phyloP scores from a whole-genome alignment of 2,888 invertebrate species.

The Neocrepidodera transversa region DNA sequence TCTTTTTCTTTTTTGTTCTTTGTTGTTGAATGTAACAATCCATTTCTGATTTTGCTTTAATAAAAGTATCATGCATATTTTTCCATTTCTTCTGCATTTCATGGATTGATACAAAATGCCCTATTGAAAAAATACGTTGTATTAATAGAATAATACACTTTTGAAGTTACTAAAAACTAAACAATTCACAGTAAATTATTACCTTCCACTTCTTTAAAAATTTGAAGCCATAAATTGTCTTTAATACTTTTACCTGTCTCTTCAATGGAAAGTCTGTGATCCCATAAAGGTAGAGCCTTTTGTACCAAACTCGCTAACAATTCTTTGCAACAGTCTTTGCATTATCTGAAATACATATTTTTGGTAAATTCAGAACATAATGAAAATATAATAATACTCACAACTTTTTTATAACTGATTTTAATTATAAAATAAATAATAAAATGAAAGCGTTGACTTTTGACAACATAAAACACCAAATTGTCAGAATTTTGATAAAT shows the following conservation, averaged over 20 bases:
- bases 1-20: neutral
- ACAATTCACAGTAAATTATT: neutral
- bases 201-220: slow-evolving; percentile 2
- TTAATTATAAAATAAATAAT: too few relatives aligned
- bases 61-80: neutral
- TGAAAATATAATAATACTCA: too few relatives aligned
- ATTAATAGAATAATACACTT: too few relatives aligned
- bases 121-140: neutral
- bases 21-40: neutral
- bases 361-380: too few relatives aligned
- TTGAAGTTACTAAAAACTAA: neutral
- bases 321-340: neutral
- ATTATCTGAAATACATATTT: neutral
- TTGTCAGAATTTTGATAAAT: too few relatives aligned
- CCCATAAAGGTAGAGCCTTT: neutral
- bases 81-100: slow-evolving; percentile 1
- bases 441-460: too few relatives aligned
- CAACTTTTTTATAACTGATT: too few relatives aligned
- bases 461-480: too few relatives aligned
- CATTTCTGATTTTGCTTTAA: slow-evolving; percentile 1
- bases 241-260: neutral
- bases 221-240: neutral
- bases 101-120: neutral
- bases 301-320: neutral
- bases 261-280: slow-evolving; percentile 1